phyloP scores from a whole-genome alignment of 2,113 vertebrate species.

The Phocoena sinus region DNA sequence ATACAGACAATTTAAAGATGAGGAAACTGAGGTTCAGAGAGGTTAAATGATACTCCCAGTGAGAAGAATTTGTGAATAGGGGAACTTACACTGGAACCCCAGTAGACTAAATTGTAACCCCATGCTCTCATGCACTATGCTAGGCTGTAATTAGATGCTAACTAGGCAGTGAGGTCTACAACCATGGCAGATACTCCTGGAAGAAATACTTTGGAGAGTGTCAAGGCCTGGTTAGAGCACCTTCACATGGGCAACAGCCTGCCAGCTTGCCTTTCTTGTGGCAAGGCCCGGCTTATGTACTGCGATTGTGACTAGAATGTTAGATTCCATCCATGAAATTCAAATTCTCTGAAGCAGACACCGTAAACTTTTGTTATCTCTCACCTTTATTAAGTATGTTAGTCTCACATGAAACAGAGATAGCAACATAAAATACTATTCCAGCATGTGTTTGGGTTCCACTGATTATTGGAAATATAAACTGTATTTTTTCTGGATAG shows the following conservation, averaged over 20 bases:
- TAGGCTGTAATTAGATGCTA: background rate
- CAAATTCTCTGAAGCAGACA: background rate
- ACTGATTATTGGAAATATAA: background rate
- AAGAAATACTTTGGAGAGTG: background rate
- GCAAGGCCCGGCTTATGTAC: background rate
- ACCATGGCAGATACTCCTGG: background rate
- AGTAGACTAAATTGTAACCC: background rate
- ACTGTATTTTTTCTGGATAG: background rate
- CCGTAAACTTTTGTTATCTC: background rate
- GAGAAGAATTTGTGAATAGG: background rate
- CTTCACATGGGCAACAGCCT: background rate
- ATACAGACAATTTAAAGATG: background rate
- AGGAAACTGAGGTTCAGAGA: background rate
- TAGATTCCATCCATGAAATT: background rate
- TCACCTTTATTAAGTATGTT: background rate
- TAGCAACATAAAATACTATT: background rate
- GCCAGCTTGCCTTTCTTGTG: background rate
- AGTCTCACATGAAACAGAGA: background rate
- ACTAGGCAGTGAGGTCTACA: background rate
- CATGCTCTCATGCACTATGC: background rate
- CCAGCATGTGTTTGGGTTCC: background rate
- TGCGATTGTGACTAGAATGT: background rate
- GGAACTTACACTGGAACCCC: background rate
- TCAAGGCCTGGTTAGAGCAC: background rate
- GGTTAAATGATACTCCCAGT: background rate